Evolutionary conservation across 2,888 invertebrate species (phyloP).

Genomic region (Stenichneumon culpator): DNA sequence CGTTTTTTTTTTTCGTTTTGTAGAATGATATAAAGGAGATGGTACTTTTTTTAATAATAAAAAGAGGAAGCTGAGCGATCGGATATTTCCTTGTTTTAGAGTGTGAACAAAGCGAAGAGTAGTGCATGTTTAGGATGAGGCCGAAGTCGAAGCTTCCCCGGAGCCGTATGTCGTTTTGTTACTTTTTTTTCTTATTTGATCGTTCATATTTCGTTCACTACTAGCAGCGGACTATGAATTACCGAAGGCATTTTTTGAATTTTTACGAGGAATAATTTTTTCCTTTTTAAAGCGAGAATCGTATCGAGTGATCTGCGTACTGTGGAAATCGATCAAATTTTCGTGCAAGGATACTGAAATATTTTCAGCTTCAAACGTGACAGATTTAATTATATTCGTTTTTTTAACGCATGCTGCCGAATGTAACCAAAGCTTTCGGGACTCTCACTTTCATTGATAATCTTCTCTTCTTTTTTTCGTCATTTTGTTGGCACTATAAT

Average conservation of each 20-base stretch:
- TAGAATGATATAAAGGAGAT: constrained; percentile 50
- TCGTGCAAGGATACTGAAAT: constrained; percentile 52
- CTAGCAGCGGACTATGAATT: constrained; percentile 21
- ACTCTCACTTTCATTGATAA: constrained; percentile 31
- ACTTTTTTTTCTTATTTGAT: constrained; percentile 2
- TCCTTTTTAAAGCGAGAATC: constrained; percentile 58
- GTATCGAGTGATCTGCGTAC: constrained; percentile 43
- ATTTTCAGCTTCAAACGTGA: constrained; percentile 19
- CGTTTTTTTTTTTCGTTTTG: constrained; percentile 29
- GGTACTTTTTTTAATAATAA: constrained; percentile 36
- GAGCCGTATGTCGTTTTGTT: constrained; percentile 19
- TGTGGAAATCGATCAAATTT: constrained; percentile 53
- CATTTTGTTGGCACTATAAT: constrained; percentile 62
- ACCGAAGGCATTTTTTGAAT: constrained; percentile 29
- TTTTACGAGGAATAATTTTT: not conserved
- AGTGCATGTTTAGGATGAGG: constrained; percentile 47
- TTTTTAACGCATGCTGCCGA: constrained; percentile 32
- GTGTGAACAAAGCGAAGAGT: constrained; percentile 52
- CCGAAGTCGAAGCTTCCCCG: constrained; percentile 25
- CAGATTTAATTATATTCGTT: constrained; percentile 31
- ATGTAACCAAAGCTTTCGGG: constrained; percentile 32
- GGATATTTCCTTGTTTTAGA: constrained; percentile 35
- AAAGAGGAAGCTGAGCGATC: constrained; percentile 43
- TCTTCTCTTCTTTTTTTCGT: constrained; percentile 33
- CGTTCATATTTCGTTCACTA: constrained; percentile 31